A percentile compares a stretch with the other conserved stretches of the same genome.
These are phyloP conservation scores for Nematopogon swammerdamellus DNA, from an alignment of 2,888 invertebrate genomes.

Conservation along the genomic window DNA sequence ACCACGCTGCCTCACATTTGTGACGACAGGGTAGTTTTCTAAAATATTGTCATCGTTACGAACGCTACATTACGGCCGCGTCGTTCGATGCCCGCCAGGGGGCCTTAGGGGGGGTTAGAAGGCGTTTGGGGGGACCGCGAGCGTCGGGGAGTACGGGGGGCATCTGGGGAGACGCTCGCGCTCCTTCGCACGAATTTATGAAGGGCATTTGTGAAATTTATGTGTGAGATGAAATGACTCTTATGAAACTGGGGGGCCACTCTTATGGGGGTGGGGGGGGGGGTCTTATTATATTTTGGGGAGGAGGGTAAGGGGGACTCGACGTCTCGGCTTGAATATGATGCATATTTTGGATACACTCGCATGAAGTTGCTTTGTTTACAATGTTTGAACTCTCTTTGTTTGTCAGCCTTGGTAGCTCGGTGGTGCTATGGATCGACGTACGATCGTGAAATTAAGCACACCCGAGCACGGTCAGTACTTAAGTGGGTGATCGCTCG, in stretches of 20 bases:
- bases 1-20: neutral
- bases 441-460: too few species aligned
- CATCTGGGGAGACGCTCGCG: neutral
- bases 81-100: neutral
- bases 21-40: neutral
- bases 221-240: conserved; percentile 16
- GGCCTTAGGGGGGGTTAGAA: too few species aligned
- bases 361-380: too few species aligned
- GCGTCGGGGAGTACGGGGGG: neutral
- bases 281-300: neutral
- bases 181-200: conserved; percentile 24
- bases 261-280: neutral
- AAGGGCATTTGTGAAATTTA: conserved; percentile 37
- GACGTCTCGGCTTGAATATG: neutral
- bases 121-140: neutral
- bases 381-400: too few species aligned
- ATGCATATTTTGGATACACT: neutral
- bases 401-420: too few species aligned
- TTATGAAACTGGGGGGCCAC: neutral
- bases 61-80: neutral
- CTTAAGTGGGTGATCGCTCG: too few species aligned
- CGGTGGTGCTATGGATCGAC: too few species aligned
- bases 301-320: neutral
- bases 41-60: neutral
- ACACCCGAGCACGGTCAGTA: too few species aligned